Evolutionary conservation across 2,113 vertebrate species (phyloP).

Genomic region (Seriola dumerili): DNA sequence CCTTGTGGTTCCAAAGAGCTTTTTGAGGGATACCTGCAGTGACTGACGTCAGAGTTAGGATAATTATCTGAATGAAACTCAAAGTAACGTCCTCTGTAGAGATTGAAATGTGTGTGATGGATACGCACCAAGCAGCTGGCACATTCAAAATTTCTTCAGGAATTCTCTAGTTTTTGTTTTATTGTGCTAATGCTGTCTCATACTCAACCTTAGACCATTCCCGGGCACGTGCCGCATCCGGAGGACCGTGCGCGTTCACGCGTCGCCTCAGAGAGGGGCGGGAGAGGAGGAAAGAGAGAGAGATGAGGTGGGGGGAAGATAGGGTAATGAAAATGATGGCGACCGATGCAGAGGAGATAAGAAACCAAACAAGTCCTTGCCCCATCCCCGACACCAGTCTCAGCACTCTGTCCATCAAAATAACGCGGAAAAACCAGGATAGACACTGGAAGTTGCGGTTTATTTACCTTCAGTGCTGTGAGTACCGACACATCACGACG

Average conservation of each 20-base stretch:
- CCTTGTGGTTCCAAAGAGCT: too few relatives aligned
- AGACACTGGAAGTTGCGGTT: slow-evolving; percentile 78
- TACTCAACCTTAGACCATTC: background rate
- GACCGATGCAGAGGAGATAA: slow-evolving; percentile 77
- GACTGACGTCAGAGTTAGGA: too few relatives aligned
- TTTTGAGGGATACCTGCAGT: too few relatives aligned
- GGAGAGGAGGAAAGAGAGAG: background rate
- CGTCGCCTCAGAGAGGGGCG: background rate
- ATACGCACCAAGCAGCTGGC: too few relatives aligned
- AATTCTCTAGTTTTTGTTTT: background rate
- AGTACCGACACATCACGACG: slow-evolving; percentile 68
- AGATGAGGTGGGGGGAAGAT: background rate
- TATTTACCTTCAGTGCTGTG: slow-evolving; percentile 85
- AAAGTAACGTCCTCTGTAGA: too few relatives aligned
- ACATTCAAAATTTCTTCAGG: too few relatives aligned
- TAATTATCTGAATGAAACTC: too few relatives aligned
- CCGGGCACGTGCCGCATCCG: slow-evolving; percentile 49
- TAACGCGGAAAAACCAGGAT: slow-evolving; percentile 73
- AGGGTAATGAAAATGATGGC: slow-evolving; percentile 71
- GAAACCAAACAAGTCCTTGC: slow-evolving; percentile 52
- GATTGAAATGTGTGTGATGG: too few relatives aligned
- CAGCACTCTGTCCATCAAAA: slow-evolving; percentile 73
- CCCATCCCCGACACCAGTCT: slow-evolving; percentile 62
- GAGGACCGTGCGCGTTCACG: slow-evolving; percentile 42
- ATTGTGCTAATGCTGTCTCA: background rate